Percentiles rank a stretch among this genome's conserved stretches.
Conservation (phyloP, 2,888 invertebrate genomes). For the Scelioninae gen. 1 region DNA sequence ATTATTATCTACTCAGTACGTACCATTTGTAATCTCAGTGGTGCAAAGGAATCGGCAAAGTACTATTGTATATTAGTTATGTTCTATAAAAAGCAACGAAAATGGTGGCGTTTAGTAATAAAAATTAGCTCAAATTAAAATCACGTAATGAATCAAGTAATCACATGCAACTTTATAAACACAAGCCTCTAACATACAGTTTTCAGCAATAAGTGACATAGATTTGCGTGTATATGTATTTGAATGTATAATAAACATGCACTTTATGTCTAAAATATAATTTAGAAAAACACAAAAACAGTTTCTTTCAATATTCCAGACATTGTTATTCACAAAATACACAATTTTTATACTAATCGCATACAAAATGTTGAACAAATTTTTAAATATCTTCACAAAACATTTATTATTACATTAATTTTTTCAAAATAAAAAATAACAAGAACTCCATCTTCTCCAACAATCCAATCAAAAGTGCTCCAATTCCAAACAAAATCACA, state of each 20-base stretch:
- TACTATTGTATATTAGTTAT: slow-evolving; percentile 55
- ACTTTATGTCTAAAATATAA: no score
- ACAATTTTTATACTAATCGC: no score
- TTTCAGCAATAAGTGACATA: background rate
- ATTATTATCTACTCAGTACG: slow-evolving; percentile 24
- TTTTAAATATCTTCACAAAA: no score
- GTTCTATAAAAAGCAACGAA: slow-evolving; percentile 60
- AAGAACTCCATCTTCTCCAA: no score
- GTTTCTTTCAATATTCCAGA: no score
- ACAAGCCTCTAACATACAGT: background rate
- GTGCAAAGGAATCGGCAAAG: slow-evolving; percentile 42
- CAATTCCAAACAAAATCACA: background rate
- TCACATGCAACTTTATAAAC: background rate
- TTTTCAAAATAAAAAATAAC: no score
- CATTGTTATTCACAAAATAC: no score
- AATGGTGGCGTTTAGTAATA: slow-evolving; percentile 56
- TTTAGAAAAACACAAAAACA: no score
- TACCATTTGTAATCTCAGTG: slow-evolving; percentile 42
- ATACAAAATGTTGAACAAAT: no score
- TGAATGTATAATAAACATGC: background rate
- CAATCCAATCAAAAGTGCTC: no score
- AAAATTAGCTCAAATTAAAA: slow-evolving; percentile 22
- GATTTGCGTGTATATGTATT: slow-evolving; percentile 1
- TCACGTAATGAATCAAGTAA: background rate
- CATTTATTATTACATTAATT: no score